Conservation (phyloP, 2,113 vertebrate species). For the Himantopus leucocephalus region DNA sequence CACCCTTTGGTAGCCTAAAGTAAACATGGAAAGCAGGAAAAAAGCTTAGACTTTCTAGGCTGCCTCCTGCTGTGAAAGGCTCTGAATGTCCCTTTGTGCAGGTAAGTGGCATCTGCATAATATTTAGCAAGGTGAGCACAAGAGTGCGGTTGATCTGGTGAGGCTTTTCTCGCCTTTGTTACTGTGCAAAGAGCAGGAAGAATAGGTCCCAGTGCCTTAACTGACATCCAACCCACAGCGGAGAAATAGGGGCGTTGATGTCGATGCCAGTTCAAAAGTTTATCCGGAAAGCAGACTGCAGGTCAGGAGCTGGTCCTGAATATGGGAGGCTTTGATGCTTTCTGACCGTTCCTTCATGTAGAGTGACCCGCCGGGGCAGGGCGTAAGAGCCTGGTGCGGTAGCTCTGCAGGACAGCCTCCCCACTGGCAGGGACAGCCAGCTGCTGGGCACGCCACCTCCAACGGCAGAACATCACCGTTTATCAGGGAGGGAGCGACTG, state of each 20-base stretch:
- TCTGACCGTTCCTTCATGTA: not conserved
- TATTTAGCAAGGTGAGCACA: not conserved
- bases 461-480: not conserved
- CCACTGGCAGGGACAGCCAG: not conserved
- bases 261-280: not conserved
- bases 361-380: not conserved
- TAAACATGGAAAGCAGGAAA: not conserved
- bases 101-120: not conserved
- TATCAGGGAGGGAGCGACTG: not conserved
- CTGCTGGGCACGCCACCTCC: not conserved
- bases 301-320: not conserved
- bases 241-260: too few relatives aligned
- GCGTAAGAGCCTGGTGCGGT: not conserved
- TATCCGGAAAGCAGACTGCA: not conserved
- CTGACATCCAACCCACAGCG: rapidly evolving
- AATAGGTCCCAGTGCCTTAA: not conserved
- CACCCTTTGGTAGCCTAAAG: not conserved
- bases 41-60: not conserved
- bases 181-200: not conserved
- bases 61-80: not conserved
- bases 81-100: not conserved
- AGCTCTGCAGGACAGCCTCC: not conserved
- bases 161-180: not conserved
- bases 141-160: not conserved
- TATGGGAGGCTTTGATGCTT: not conserved